These are phyloP conservation scores for Hesperia comma DNA, from an alignment of 2,888 invertebrate species.

Conservation along the genomic window DNA sequence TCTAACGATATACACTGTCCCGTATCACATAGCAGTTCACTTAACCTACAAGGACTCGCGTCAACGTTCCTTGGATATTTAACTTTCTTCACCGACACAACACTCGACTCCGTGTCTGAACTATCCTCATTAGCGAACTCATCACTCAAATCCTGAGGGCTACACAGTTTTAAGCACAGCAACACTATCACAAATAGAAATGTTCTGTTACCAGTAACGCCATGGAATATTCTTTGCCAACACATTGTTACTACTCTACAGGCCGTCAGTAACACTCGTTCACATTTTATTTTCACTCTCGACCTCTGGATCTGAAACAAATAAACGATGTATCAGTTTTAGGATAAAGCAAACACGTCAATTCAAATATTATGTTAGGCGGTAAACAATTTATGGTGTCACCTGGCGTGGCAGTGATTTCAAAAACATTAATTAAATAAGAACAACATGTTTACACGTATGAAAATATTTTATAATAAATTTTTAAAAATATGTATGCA, in stretches of 20 bases:
- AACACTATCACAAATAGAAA: constrained; percentile 74
- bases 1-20: constrained; percentile 89
- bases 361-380: constrained; percentile 21
- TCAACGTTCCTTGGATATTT: constrained; percentile 61
- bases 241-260: constrained; percentile 62
- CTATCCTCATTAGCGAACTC: constrained; percentile 74
- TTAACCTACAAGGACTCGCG: constrained; percentile 78
- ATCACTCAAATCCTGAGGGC: constrained; percentile 75
- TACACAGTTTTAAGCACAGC: constrained; percentile 73
- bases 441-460: constrained; percentile 12
- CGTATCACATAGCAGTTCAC: constrained; percentile 85
- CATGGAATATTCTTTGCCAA: constrained; percentile 64
- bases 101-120: constrained; percentile 62
- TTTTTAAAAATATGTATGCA: too few species aligned
- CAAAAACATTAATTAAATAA: constrained; percentile 32
- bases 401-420: constrained; percentile 16
- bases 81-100: constrained; percentile 61
- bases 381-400: constrained; percentile 17
- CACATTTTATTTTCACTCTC: constrained; percentile 51
- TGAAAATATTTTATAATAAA: neutral
- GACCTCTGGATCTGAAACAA: constrained; percentile 38
- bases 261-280: constrained; percentile 53
- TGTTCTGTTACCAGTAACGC: constrained; percentile 69
- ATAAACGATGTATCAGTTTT: constrained; percentile 30
- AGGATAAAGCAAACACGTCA: constrained; percentile 7